Evolutionary conservation across 2,888 invertebrate species (phyloP), one percentile per base, ranked within the genome.

Genomic region (Eilema griseolum): DNA sequence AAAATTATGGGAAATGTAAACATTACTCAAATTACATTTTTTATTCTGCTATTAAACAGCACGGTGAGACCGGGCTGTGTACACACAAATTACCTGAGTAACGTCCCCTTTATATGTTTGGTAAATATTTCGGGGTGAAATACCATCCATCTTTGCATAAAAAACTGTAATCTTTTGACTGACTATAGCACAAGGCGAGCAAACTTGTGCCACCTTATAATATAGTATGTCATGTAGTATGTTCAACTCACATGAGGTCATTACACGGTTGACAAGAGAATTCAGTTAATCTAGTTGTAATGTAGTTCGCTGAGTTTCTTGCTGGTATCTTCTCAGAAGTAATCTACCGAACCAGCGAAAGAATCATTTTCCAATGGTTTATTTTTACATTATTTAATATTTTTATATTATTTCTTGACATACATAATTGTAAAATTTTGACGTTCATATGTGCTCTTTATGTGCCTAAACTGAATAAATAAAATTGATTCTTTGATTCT

Each of bases 1-100:
- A 89, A 94, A 93, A 92, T 92, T 92, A 93, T 94, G 94, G 94
- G 94, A 94, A 94, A 90, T 83, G 91, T 87, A 93, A 94, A 94
- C 93, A 93, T 82, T 87, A 89, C 92, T 93, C 92, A 83, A 90
- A 91, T 93, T 93, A 91, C 93, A 80, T 80, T 88, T 89, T 88
- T 88, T 90, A 83, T 86, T 86, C 82, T 85, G 86, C 86, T 88
- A 89, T 89, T 86, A 85, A 85, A 74, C 82, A 78, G 75, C 78
- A 78, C 83, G 83, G 83, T 88, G 91, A 89, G 91, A 91, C 81
- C 73, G 69, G 33, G 24, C 41, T 74, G 70, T 80, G 75, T 74
- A 72, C 69, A 79, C 69, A 76, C 72, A 76, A 72, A 67, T 23
- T 64, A 71, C 63, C 66, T 64, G 66, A 72, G 66, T 72, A 73